Base-by-base conservation (phyloP, 2,888 invertebrate genomes). In the Drosophila mettleri region DNA sequence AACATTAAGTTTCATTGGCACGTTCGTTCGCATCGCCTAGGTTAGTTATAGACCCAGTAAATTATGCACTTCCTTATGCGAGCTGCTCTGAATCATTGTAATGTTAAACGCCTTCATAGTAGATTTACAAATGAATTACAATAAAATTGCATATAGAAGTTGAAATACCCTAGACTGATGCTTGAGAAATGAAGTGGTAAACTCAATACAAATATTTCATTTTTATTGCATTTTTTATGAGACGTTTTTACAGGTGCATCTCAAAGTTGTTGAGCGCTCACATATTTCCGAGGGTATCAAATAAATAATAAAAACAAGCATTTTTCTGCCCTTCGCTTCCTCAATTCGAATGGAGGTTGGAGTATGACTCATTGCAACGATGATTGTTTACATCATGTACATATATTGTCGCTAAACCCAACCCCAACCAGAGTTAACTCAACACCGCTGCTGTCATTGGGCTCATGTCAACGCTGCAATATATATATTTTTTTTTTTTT, bases 391-490 rank as follows among this genome's bases (percentile, higher is more conserved):
- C 87, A 86, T 86, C 79, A 84, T 73, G 55, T 54, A 55, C 31
- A n/a, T n/a, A n/a, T n/a, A n/a, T n/a, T n/a, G n/a, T 48, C 34
- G 46, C 10, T 45, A 27, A 38, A 38, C 27, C 24, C 39, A 51
- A 51, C n/a, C 49, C 49, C 34, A n/a, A 10, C 14, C 43, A 45
- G 45, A 53, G 63, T 72, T 69, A 82, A 85, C 86, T 68, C 62
- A 82, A 86, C 82, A 87, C 86, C 83, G 77, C 52, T 70, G 69
- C 68, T 87, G 83, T 82, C 88, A 86, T 85, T 87, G 85, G 74
- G 62, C 65, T 29, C 49, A 45, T 66, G 53, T 67, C 78, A 69
- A 52, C 59, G 57, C 29, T 74, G 69, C 55, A 69, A 61, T 57
- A n/a, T n/a, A n/a, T n/a, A n/a, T n/a, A n/a, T n/a, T 49, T 54